Conservation (phyloP, 2,888 invertebrate species). For the Acanthosoma haemorrhoidale region DNA sequence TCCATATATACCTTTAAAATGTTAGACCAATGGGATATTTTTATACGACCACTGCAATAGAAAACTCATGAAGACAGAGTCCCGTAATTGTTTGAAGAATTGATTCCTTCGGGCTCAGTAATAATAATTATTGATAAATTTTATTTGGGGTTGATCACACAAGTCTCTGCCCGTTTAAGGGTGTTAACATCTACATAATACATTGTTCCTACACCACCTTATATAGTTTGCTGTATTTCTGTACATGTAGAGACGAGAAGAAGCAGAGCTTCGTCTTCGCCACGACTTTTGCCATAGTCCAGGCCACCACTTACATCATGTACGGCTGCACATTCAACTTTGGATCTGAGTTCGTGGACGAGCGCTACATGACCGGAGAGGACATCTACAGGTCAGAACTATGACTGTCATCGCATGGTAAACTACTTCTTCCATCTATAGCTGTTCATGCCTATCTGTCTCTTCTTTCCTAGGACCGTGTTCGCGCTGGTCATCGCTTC, state of each 20-base stretch:
- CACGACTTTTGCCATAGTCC: conserved; percentile 46
- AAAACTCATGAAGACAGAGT: no score
- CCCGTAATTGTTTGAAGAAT: no score
- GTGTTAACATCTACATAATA: no score
- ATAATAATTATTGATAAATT: no score
- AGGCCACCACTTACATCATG: conserved; percentile 51
- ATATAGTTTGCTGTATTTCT: no score
- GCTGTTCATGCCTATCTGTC: neutral
- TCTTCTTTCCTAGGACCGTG: conserved; percentile 19
- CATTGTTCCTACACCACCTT: no score
- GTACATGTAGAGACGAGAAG: conserved; percentile 46
- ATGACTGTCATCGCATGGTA: neutral
- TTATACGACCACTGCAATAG: no score
- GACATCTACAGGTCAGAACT: conserved; percentile 46
- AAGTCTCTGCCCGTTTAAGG: no score
- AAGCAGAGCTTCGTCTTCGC: conserved; percentile 45
- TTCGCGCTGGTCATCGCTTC: conserved; percentile 53
- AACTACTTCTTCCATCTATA: neutral
- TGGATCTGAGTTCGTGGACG: conserved; percentile 50
- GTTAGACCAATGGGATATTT: no score
- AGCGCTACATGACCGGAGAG: conserved; percentile 47
- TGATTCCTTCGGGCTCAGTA: no score
- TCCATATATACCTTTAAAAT: no score
- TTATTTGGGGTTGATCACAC: no score
- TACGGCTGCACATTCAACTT: conserved; percentile 52